Evolutionary conservation across 2,113 vertebrate species (phyloP).

Genomic region (Rhabdomys dilectus): DNA sequence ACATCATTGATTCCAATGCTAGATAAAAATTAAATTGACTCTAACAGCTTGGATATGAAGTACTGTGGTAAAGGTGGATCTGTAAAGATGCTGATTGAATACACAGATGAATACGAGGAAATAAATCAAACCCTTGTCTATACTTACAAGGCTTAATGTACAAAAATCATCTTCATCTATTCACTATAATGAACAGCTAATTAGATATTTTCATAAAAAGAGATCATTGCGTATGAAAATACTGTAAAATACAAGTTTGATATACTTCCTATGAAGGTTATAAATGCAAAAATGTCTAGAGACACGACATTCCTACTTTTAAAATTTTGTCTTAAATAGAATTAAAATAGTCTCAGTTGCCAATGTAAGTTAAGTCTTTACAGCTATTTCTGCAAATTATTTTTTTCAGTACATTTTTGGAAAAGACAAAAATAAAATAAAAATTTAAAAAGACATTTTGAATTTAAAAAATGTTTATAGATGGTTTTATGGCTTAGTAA

Average conservation of each 20-base stretch:
- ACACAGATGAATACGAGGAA: background rate
- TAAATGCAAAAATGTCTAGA: background rate
- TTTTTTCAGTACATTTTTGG: background rate
- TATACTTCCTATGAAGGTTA: background rate
- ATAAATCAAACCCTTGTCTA: background rate
- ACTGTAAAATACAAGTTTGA: constrained; percentile 28
- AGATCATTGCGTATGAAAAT: background rate
- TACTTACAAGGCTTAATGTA: background rate
- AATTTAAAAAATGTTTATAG: background rate
- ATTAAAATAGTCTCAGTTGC: background rate
- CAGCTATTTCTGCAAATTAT: background rate
- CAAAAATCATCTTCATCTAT: background rate
- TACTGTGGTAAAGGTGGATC: background rate
- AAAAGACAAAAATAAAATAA: background rate
- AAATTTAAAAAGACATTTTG: background rate
- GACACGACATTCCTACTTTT: background rate
- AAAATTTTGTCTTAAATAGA: background rate
- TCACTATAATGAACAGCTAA: constrained; percentile 55
- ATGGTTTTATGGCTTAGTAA: background rate
- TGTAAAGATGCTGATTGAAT: background rate
- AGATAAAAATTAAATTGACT: background rate
- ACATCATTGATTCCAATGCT: background rate
- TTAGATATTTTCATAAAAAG: constrained; percentile 22
- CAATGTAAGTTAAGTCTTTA: background rate
- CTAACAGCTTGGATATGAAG: background rate